Evolutionary conservation across 2,113 vertebrate species (phyloP), one percentile per base, ranked within the genome.

Genomic region (Condylura cristata): DNA sequence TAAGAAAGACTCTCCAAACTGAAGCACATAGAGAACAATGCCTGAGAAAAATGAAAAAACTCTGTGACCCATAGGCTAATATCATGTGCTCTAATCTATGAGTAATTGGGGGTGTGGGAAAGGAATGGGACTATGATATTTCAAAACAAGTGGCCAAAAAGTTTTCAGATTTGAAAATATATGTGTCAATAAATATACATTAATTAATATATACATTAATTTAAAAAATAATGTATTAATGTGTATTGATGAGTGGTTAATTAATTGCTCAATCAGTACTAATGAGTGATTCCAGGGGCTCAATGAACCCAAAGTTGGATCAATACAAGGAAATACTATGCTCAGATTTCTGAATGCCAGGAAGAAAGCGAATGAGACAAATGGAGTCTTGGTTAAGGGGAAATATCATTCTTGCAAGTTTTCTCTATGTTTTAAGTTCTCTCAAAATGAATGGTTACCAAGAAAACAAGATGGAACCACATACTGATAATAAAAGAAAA

Each of bases 131-230:
- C n/a, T 20, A 32, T 56, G 39, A 24, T 30, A 80, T 53, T 26
- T 72, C 28, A 80, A 86, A 18, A 86, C 32, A 48, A 26, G 66
- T 24, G 6, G 44, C 39, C 14, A 53, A 26, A 34, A 91, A 13
- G 32, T 86, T 74, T 66, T 37, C 82, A 90, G 74, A 80, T 74
- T 80, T 74, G 32, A 86, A 91, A 66, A 91, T 80, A 28, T 63
- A 85, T 78, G n/a, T n/a, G n/a, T n/a, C n/a, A n/a, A n/a, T n/a
- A n/a, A n/a, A n/a, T n/a, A n/a, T n/a, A n/a, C n/a, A n/a, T n/a
- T n/a, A n/a, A n/a, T n/a, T n/a, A n/a, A n/a, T n/a, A n/a, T n/a
- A n/a, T n/a, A n/a, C n/a, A n/a, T n/a, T n/a, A n/a, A n/a, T n/a
- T n/a, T n/a, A n/a, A n/a, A n/a, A n/a, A n/a, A n/a, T n/a, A n/a